Conservation (phyloP, 1,140 invertebrate species). For the Polypedilum pembai region DNA sequence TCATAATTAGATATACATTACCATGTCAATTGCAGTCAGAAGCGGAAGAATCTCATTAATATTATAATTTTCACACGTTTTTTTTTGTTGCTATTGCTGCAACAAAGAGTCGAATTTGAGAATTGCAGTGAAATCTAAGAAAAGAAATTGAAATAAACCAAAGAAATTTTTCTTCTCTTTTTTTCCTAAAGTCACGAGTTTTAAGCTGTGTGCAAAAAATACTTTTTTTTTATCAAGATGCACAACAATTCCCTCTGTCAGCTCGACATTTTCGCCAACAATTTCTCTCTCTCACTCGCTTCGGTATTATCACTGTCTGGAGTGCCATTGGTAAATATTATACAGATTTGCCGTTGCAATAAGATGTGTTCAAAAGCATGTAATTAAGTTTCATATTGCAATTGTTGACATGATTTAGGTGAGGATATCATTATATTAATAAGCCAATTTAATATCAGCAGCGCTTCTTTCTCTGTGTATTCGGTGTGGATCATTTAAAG, state of each 20-base stretch:
- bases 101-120: neutral
- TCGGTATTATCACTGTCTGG: neutral
- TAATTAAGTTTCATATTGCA: constrained; percentile 3
- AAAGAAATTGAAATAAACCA: neutral
- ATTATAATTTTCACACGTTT: constrained; percentile 13
- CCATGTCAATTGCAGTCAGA: neutral
- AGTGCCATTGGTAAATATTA: neutral
- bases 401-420: constrained; percentile 12
- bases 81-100: neutral
- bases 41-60: neutral
- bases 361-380: neutral
- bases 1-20: neutral
- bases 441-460: neutral
- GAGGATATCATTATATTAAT: neutral
- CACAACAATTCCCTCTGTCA: constrained; percentile 16
- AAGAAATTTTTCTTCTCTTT: neutral
- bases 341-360: no score
- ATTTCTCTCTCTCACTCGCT: neutral
- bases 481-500: neutral
- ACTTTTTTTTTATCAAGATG: constrained; percentile 6
- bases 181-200: neutral
- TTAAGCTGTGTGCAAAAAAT: neutral
- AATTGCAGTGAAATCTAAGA: constrained; percentile 17
- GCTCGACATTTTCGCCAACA: constrained; percentile 16
- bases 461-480: neutral